Percentiles rank a stretch among this genome's conserved stretches.
Evolutionary conservation across 2,888 invertebrate species (phyloP).

Genomic region (Oasisia sp.): DNA sequence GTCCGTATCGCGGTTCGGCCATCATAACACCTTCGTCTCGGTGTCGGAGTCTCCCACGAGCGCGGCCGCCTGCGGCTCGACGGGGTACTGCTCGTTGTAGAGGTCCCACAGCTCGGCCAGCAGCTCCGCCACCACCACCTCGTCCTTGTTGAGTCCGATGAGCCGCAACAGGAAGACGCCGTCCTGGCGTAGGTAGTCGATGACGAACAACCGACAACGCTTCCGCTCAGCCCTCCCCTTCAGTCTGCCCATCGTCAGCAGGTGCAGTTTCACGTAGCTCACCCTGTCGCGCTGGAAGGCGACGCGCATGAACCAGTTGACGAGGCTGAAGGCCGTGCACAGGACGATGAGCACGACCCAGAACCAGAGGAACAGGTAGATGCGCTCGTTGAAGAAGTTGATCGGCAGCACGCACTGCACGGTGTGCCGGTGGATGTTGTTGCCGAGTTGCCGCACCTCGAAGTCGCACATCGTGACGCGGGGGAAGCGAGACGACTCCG

Average conservation of each 20-base stretch:
- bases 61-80: conserved; percentile 78
- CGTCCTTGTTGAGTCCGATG: conserved; percentile 26
- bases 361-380: conserved; percentile 28
- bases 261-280: conserved; percentile 20
- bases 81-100: conserved; percentile 76
- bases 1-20: not conserved
- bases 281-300: not conserved
- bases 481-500: conserved; percentile 23
- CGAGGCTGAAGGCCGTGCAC: not conserved
- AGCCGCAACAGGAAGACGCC: conserved; percentile 23
- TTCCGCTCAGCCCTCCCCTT: conserved; percentile 19
- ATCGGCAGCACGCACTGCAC: conserved; percentile 25
- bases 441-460: conserved; percentile 24
- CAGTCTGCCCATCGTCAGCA: conserved; percentile 17
- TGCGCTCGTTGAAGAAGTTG: conserved; percentile 27
- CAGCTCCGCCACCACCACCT: conserved; percentile 17
- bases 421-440: conserved; percentile 25
- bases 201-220: not conserved
- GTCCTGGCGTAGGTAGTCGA: conserved; percentile 24
- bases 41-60: not conserved
- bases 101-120: conserved; percentile 45
- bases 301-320: conserved; percentile 22
- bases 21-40: not conserved
- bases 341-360: conserved; percentile 17
- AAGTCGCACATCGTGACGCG: conserved; percentile 25